Conservation (phyloP, 2,113 vertebrate genomes). For the Nycticryphes semicollaris region DNA sequence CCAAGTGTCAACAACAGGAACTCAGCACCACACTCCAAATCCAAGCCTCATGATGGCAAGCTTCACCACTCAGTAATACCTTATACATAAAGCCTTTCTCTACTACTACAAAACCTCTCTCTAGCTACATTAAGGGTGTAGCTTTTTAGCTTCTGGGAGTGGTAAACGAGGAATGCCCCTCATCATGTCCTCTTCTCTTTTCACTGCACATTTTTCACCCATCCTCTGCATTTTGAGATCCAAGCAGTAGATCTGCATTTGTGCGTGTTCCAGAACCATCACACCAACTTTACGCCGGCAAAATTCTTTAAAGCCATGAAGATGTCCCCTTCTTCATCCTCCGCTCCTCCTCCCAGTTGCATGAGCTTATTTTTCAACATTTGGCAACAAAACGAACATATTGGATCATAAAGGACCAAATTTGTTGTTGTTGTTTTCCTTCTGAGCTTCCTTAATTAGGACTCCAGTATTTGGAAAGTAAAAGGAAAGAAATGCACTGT, state of each 20-base stretch:
- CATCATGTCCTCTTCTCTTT: background rate
- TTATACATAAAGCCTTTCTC: background rate
- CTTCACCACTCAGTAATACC: background rate
- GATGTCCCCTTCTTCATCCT: background rate
- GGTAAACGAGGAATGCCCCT: background rate
- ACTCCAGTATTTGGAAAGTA: background rate
- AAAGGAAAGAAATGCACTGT: background rate
- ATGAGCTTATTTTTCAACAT: constrained; percentile 39
- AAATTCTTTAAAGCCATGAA: background rate
- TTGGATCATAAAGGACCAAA: constrained; percentile 40
- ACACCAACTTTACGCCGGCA: background rate
- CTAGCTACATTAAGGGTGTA: background rate
- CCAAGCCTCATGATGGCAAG: background rate
- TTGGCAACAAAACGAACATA: background rate
- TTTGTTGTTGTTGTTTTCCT: constrained; percentile 26
- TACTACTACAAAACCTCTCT: background rate
- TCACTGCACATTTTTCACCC: background rate
- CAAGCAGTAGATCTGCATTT: background rate
- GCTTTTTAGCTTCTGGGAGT: background rate
- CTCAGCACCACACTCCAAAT: background rate
- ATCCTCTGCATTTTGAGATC: background rate
- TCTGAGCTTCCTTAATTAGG: constrained; percentile 31
- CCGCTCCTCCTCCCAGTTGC: background rate
- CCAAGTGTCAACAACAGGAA: background rate
- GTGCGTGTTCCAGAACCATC: background rate